These are phyloP conservation scores for Gambusia affinis DNA, from an alignment of 2,113 vertebrate genomes.

Conservation along the genomic window DNA sequence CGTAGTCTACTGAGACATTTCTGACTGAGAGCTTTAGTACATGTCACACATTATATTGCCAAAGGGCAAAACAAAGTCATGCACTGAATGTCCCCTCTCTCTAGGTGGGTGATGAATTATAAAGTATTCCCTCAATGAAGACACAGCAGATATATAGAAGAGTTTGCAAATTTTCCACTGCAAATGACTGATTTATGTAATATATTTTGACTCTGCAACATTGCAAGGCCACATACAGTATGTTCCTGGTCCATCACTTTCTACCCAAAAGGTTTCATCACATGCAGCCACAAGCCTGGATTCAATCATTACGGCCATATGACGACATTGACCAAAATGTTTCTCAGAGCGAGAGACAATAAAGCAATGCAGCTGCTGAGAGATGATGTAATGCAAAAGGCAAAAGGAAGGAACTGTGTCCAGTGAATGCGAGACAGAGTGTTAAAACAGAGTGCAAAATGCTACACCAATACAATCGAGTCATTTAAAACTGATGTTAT, in stretches of 20 bases:
- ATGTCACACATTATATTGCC: conserved; percentile 26
- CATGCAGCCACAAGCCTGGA: conserved; percentile 62
- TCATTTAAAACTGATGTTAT: conserved; percentile 22
- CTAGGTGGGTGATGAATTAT: conserved; percentile 34
- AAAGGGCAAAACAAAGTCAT: conserved; percentile 26
- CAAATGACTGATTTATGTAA: background rate
- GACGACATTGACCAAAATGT: conserved; percentile 69
- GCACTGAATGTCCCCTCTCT: conserved; percentile 30
- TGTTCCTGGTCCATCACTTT: conserved; percentile 59
- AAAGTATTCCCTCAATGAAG: conserved; percentile 39
- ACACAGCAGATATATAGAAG: conserved; percentile 14
- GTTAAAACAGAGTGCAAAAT: conserved; percentile 30
- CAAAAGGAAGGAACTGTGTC: conserved; percentile 15
- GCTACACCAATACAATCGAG: background rate
- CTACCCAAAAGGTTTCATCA: conserved; percentile 54
- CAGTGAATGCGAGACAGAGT: conserved; percentile 29
- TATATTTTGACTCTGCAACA: conserved; percentile 15
- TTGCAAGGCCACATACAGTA: conserved; percentile 53
- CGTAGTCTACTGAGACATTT: conserved; percentile 15
- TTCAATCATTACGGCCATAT: conserved; percentile 69
- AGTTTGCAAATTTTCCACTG: conserved; percentile 42
- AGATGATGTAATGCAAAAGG: conserved; percentile 61
- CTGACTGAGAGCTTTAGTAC: conserved; percentile 20
- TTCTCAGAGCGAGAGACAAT: conserved; percentile 36
- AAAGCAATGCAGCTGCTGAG: conserved; percentile 54